These are phyloP conservation scores for Dermolepida albohirtum DNA, from an alignment of 2,888 invertebrate genomes.

Conservation along the genomic window DNA sequence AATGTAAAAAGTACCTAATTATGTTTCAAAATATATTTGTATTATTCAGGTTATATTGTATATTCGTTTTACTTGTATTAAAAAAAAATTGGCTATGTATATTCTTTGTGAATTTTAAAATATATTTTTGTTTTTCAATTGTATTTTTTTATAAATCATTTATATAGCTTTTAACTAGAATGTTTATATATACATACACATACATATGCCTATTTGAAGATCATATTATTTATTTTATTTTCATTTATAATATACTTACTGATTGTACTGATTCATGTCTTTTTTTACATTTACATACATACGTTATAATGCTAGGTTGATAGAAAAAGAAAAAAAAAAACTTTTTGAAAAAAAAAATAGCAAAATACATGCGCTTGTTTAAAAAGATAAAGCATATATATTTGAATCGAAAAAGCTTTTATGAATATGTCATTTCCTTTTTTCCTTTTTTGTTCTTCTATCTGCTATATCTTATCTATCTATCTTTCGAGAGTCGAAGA, in stretches of 20 bases:
- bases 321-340: constrained; percentile 24
- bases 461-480: constrained; percentile 1
- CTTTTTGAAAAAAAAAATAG: constrained; percentile 11
- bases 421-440: constrained; percentile 9
- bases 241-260: constrained; percentile 26
- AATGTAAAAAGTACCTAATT: too few relatives aligned
- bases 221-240: constrained; percentile 42
- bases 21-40: too few relatives aligned
- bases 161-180: constrained; percentile 26
- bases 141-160: constrained; percentile 11
- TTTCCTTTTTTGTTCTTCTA: background rate
- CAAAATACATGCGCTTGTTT: constrained; percentile 16
- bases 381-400: constrained; percentile 12
- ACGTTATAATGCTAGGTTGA: background rate
- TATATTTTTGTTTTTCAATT: too few relatives aligned
- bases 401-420: constrained; percentile 21
- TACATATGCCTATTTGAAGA: constrained; percentile 26
- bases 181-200: constrained; percentile 38
- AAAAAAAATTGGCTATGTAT: too few relatives aligned
- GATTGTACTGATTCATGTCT: constrained; percentile 22
- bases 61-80: too few relatives aligned
- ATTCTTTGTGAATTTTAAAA: too few relatives aligned
- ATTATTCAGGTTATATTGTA: too few relatives aligned
- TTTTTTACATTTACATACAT: constrained; percentile 12
- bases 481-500: background rate